phyloP scores from a whole-genome alignment of 2,113 vertebrate species.

The Eurypyga helias region DNA sequence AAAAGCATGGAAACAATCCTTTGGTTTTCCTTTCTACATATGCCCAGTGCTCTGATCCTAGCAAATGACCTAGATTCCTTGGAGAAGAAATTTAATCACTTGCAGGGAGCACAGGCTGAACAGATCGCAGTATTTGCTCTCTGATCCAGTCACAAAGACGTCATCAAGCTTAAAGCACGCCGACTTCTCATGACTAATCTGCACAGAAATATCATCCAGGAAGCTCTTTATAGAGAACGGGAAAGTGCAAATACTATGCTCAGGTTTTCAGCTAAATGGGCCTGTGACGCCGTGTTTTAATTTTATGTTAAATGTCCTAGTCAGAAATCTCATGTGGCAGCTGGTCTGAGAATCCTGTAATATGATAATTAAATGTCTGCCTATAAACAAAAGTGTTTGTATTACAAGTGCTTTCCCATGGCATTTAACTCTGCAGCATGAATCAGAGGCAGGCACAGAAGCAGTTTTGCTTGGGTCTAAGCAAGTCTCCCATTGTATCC shows the following conservation, averaged over 20 bases:
- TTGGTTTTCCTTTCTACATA: not conserved
- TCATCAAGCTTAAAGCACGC: conserved; percentile 44
- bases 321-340: conserved; percentile 69
- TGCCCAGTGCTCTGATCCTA: not conserved
- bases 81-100: conserved; percentile 23
- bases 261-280: conserved; percentile 11
- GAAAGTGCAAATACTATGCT: not conserved
- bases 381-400: conserved; percentile 60
- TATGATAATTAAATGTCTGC: conserved; percentile 68
- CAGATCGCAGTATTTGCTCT: conserved; percentile 47
- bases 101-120: not conserved
- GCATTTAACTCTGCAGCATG: conserved; percentile 35
- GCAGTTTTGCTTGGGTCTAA: conserved; percentile 26
- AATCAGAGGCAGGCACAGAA: conserved; percentile 16
- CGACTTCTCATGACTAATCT: conserved; percentile 34
- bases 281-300: conserved; percentile 31
- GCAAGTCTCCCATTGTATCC: not conserved
- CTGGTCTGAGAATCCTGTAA: conserved; percentile 66
- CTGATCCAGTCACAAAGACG: conserved; percentile 48
- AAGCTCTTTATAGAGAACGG: not conserved
- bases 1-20: not conserved
- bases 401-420: conserved; percentile 50
- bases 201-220: conserved; percentile 57
- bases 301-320: conserved; percentile 50
- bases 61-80: not conserved